Percentiles rank a stretch among this genome's conserved stretches.
phyloP scores from a whole-genome alignment of 2,797 vertebrate genomes.

The Apogon hyalosoma region DNA sequence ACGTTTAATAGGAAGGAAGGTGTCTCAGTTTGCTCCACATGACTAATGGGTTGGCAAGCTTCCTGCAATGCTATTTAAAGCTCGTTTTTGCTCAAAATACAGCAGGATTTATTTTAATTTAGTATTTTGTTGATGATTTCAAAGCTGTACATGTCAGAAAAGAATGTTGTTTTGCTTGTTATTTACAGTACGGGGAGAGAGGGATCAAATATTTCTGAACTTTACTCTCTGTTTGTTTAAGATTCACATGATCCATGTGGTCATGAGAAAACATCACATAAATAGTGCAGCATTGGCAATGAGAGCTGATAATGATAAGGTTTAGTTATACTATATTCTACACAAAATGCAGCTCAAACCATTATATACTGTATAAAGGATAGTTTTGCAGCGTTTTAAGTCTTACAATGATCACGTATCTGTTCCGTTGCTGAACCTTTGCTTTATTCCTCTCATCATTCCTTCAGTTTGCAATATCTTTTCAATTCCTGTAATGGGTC shows the following conservation, averaged over 20 bases:
- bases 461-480: too few relatives aligned
- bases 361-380: too few relatives aligned
- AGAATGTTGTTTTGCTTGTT: conserved; percentile 31
- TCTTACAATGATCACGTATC: too few relatives aligned
- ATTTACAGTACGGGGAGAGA: conserved; percentile 12
- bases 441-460: too few relatives aligned
- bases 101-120: conserved; percentile 15
- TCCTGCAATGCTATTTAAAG: conserved; percentile 31
- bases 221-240: conserved; percentile 51
- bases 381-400: too few relatives aligned
- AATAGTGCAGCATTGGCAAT: conserved; percentile 1
- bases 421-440: too few relatives aligned
- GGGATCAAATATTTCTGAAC: conserved; percentile 24
- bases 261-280: conserved; percentile 68
- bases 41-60: conserved; percentile 35
- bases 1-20: conserved; percentile 28
- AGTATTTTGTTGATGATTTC: conserved; percentile 3
- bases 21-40: conserved; percentile 29
- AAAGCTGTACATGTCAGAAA: conserved; percentile 21
- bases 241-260: conserved; percentile 58
- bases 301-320: too few relatives aligned
- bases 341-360: not conserved
- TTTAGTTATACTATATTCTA: conserved; percentile 4
- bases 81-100: conserved; percentile 27
- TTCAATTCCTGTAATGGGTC: too few relatives aligned